A percentile compares a stretch with the other conserved stretches of the same genome.
These are phyloP conservation scores for Gryon sp. DNA, from an alignment of 1,140 invertebrate genomes.

Conservation along the genomic window DNA sequence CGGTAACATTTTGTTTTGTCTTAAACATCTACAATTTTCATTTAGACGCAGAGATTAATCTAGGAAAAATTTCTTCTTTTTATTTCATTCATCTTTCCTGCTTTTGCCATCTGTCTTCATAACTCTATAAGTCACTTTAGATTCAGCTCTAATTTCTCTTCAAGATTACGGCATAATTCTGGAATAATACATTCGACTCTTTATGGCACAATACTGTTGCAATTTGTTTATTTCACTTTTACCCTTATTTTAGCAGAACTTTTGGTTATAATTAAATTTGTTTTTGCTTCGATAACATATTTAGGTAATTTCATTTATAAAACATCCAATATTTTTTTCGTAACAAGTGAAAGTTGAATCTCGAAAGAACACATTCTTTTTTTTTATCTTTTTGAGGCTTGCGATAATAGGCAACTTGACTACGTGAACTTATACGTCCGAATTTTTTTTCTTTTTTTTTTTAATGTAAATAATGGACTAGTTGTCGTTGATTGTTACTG, in stretches of 20 bases:
- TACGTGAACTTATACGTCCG: no score
- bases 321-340: constrained; percentile 9
- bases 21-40: no score
- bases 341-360: neutral
- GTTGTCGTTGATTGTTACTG: no score
- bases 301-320: no score
- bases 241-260: no score
- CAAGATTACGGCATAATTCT: constrained; percentile 17
- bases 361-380: constrained; percentile 20
- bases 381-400: constrained; percentile 5
- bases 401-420: neutral
- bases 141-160: constrained; percentile 10
- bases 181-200: constrained; percentile 12
- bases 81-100: neutral
- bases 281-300: no score
- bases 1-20: constrained; percentile 21
- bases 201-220: constrained; percentile 43
- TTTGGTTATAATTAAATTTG: no score
- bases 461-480: neutral
- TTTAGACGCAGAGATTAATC: no score
- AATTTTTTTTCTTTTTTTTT: no score
- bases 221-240: no score
- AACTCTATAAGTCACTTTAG: constrained; percentile 14
- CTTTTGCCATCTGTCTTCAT: neutral
- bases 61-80: no score